A percentile compares a stretch with the other conserved stretches of the same genome.
phyloP scores from a whole-genome alignment of 2,888 invertebrate species.

The Drosophila mercatorum region DNA sequence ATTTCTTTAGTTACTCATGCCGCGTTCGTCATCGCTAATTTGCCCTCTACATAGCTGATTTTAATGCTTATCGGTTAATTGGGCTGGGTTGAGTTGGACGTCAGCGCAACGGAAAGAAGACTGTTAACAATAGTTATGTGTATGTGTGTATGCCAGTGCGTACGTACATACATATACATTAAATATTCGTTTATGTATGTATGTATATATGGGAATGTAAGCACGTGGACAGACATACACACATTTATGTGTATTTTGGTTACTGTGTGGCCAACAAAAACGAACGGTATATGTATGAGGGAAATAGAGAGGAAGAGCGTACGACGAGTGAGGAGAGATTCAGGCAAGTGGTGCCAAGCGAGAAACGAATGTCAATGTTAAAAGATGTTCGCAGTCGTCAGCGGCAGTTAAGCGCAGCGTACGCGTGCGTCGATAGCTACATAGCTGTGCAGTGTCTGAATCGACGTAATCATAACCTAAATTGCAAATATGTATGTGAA shows the following conservation, averaged over 20 bases:
- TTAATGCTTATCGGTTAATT: neutral
- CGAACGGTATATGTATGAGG: too few species aligned
- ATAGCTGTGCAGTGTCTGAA: neutral
- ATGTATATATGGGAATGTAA: too few species aligned
- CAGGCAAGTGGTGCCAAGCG: neutral
- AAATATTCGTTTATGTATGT: too few species aligned
- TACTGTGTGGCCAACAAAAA: too few species aligned
- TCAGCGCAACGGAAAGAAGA: neutral
- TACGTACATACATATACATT: too few species aligned
- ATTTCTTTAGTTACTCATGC: constrained; percentile 38
- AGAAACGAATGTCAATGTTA: constrained; percentile 1
- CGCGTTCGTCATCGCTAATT: constrained; percentile 19
- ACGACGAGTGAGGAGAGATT: neutral
- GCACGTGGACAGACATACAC: too few species aligned
- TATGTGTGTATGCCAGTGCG: too few species aligned
- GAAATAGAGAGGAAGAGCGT: too few species aligned
- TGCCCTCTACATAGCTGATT: neutral
- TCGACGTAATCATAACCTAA: neutral
- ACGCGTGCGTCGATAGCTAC: neutral
- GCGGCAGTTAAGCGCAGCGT: neutral
- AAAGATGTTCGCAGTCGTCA: neutral
- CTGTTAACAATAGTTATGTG: too few species aligned
- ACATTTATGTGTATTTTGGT: too few species aligned
- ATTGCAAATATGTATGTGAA: neutral
- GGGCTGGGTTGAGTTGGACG: neutral